Base-by-base conservation (phyloP, 1,140 invertebrate genomes). In the Meteorus sp. region DNA sequence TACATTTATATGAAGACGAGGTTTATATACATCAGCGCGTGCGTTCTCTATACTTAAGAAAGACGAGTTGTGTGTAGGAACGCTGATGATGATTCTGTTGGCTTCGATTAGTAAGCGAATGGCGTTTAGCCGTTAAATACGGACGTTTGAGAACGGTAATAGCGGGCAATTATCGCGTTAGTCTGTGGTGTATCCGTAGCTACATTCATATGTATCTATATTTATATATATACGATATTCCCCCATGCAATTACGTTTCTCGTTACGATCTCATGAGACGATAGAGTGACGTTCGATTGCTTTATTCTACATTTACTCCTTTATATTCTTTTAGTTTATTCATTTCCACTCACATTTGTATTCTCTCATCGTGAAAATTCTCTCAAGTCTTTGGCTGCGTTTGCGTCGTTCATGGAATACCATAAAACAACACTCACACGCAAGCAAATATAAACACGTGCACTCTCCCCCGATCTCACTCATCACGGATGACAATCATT, bases 51-150 rank as follows among this genome's bases (percentile, higher is more conserved):
- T n/a, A n/a, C n/a, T n/a, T n/a, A n/a, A n/a, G n/a, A n/a, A 29
- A 9, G n/a, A 25, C 8, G 43, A 27, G 11, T n/a, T n/a, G n/a
- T n/a, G n/a, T n/a, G n/a, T n/a, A 29, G 7, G 20, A 15, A 15
- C 35, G 20, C 37, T 50, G n/a, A 19, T 19, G 20, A 19, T 52
- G 45, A 58, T 51, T 51, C 48, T 51, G 27, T 23, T 44, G 37
- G 9, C 17, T 43, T 51, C 63, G 68, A 73, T 73, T 69, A 70
- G 66, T 62, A 67, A 67, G 62, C 67, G 61, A 70, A 61, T 53
- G 33, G 19, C 59, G 47, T 71, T 70, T 66, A 73, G 53, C 61
- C 47, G 69, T 67, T 73, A 69, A 73, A 71, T 71, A 67, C 66
- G 68, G n/a, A 66, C 51, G 59, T 61, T 59, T 61, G 43, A 29